Evolutionary conservation across 2,888 invertebrate species (phyloP).

Genomic region (Mesochorus sp.): DNA sequence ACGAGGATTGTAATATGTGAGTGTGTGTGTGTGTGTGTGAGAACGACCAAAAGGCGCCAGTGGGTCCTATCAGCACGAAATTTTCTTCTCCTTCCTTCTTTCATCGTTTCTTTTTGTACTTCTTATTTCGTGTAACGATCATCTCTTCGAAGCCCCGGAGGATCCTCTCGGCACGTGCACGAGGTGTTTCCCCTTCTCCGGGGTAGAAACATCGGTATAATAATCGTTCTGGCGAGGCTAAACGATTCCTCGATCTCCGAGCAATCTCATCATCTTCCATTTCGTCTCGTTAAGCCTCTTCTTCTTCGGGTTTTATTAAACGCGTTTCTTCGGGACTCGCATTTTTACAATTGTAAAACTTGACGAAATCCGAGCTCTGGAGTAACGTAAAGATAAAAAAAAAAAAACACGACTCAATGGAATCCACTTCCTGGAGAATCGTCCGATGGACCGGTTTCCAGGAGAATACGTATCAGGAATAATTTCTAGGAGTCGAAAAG

Average conservation of each 20-base stretch:
- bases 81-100: conserved; percentile 23
- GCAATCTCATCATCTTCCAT: not conserved
- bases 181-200: not conserved
- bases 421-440: not conserved
- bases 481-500: conserved; percentile 29
- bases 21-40: not conserved
- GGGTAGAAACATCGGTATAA: conserved; percentile 22
- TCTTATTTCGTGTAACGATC: conserved; percentile 21
- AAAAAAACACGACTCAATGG: not conserved
- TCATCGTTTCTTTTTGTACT: conserved; percentile 32
- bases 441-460: conserved; percentile 34
- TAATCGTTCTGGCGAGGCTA: conserved; percentile 20
- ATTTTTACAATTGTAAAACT: not conserved
- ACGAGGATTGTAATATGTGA: conserved; percentile 4
- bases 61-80: conserved; percentile 34
- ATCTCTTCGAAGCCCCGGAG: conserved; percentile 28
- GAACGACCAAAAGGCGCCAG: conserved; percentile 37
- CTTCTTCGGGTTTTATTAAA: not conserved
- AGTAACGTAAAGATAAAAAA: no score
- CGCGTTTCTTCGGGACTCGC: not conserved
- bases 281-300: not conserved
- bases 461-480: not conserved
- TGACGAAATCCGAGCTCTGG: not conserved
- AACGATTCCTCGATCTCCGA: conserved; percentile 34
- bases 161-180: conserved; percentile 59